These are phyloP conservation scores for Pycnonotus jocosus DNA, from an alignment of 2,113 vertebrate species.

Conservation along the genomic window DNA sequence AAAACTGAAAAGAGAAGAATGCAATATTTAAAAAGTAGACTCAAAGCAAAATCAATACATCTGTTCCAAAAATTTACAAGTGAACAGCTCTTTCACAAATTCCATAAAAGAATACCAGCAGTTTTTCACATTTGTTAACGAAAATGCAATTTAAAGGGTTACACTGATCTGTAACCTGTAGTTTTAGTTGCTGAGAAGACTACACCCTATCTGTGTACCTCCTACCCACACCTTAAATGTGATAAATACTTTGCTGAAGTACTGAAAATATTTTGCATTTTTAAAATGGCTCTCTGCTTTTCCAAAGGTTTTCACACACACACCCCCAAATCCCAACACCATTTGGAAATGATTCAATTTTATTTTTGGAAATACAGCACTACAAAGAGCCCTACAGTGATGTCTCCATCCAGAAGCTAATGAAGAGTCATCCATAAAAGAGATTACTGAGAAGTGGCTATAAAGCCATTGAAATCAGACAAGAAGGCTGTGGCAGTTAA, in stretches of 20 bases:
- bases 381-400: not conserved
- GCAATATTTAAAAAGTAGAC: fast-evolving
- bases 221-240: not conserved
- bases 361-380: not conserved
- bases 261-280: not conserved
- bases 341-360: not conserved
- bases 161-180: fast-evolving
- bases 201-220: fast-evolving
- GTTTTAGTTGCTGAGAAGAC: not conserved
- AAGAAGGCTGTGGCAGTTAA: not conserved
- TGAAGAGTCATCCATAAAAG: not conserved
- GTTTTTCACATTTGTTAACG: not conserved
- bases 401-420: not conserved
- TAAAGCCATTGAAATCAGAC: not conserved
- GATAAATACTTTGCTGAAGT: not conserved
- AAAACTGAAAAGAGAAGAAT: not conserved
- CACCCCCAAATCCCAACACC: not conserved
- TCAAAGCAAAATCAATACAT: not conserved
- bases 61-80: not conserved
- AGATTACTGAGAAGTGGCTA: not conserved
- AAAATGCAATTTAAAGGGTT: not conserved
- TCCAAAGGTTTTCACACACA: not conserved
- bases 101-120: not conserved
- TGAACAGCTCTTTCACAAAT: not conserved
- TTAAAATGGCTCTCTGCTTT: not conserved